Conservation (phyloP, 2,888 invertebrate genomes). For the Caenorhabditis sulstoni region DNA sequence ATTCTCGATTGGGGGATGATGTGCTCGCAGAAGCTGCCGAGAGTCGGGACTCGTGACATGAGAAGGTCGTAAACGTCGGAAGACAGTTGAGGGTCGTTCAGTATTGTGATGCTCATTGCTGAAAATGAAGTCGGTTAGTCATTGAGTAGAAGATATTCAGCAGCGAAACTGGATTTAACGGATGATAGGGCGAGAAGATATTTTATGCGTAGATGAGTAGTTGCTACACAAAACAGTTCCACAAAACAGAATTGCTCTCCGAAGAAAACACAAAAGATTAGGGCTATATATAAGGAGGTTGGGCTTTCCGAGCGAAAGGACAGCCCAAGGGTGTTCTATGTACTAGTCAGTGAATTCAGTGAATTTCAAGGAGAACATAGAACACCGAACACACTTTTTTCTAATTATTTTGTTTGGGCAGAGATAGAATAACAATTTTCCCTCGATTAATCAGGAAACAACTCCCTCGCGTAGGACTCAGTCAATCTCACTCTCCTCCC, state of each 20-base stretch:
- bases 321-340: slow-evolving; percentile 39
- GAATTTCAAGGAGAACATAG: slow-evolving; percentile 48
- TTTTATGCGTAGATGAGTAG: neutral
- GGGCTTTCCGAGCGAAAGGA: slow-evolving; percentile 28
- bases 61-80: slow-evolving; percentile 62
- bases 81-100: slow-evolving; percentile 63
- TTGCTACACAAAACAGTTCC: neutral
- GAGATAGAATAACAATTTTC: slow-evolving; percentile 48
- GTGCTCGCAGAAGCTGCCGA: slow-evolving; percentile 38
- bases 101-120: slow-evolving; percentile 64
- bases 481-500: slow-evolving; percentile 34
- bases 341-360: slow-evolving; percentile 25
- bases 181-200: neutral
- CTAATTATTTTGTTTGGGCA: slow-evolving; percentile 49
- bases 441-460: slow-evolving; percentile 47
- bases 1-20: slow-evolving; percentile 19
- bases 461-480: slow-evolving; percentile 40
- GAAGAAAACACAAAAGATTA: slow-evolving; percentile 21
- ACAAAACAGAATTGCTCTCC: neutral
- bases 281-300: slow-evolving; percentile 32
- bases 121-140: neutral
- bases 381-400: slow-evolving; percentile 47
- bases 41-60: slow-evolving; percentile 47
- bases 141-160: neutral
- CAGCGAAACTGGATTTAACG: slow-evolving; percentile 19